phyloP scores from a whole-genome alignment of 1,140 invertebrate species.

The Nasonia giraulti region DNA sequence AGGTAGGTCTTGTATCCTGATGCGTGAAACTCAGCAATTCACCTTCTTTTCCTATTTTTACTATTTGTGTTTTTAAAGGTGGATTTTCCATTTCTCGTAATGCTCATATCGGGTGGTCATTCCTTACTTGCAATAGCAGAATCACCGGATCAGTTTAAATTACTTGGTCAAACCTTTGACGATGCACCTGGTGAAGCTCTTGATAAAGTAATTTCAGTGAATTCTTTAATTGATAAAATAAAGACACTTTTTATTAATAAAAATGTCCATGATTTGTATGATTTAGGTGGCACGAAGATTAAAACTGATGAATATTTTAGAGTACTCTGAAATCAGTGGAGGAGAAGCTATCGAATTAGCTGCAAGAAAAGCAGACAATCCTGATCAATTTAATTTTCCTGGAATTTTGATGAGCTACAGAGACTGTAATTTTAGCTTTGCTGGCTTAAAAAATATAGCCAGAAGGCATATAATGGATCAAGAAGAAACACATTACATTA shows the following conservation, averaged over 20 bases:
- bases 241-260: background rate
- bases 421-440: conserved; percentile 91
- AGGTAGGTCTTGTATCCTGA: conserved; percentile 65
- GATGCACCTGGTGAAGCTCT: conserved; percentile 93
- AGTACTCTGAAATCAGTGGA: conserved; percentile 84
- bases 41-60: conserved; percentile 43
- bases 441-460: conserved; percentile 81
- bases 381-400: conserved; percentile 80
- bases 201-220: conserved; percentile 83
- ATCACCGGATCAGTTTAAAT: conserved; percentile 83
- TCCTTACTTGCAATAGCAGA: conserved; percentile 87
- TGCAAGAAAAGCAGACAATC: conserved; percentile 81
- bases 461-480: conserved; percentile 74
- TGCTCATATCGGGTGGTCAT: conserved; percentile 95
- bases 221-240: conserved; percentile 28
- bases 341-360: conserved; percentile 90
- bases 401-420: conserved; percentile 76
- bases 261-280: background rate
- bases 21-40: conserved; percentile 10
- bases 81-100: conserved; percentile 91
- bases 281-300: conserved; percentile 85
- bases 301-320: conserved; percentile 86
- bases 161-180: conserved; percentile 87
- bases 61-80: conserved; percentile 73
- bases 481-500: conserved; percentile 78